Evolutionary conservation across 2,797 vertebrate species (phyloP), one percentile per base, ranked within the genome.

Genomic region (Cossypha heuglini): DNA sequence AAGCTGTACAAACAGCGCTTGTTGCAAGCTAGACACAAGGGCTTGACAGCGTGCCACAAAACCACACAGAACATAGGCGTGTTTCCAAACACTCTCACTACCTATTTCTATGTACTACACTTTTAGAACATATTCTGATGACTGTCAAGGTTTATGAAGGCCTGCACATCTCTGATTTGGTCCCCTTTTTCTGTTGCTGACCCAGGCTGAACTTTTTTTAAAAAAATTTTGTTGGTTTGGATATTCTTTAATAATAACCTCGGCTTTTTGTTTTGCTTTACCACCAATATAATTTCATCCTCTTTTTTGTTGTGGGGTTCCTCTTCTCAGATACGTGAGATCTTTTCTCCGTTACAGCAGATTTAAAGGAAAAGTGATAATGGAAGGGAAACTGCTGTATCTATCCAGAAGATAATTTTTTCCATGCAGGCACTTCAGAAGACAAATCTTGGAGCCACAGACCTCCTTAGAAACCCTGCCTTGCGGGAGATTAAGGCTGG

Each of bases 51-150:
- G 1, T 54, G 19, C 15, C 49, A 52, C 68, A 71, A 87, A 62
- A 28, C 13, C 1, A 4, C n/a, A 46, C 2, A 52, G n/a, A 42
- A 82, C 14, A 3, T 15, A 29, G 6, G 16, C 45, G 1, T 38
- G 42, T 87, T 92, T 92, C 74, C 75, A 83, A 85, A 69, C 13
- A 45, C 14, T 38, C n/a, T 51, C 63, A 49, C 20, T 35, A 38
- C 7, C 2, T 52, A 3, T 59, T 85, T 85, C 76, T 72, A 54
- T 77, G 49, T 83, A 26, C 2, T 3, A 42, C 5, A 19, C 57
- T 76, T 37, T 95, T 77, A 46, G n/a, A 75, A 54, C 3, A 24
- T 29, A 21, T 59, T 80, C 26, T 61, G 26, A 19, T 67, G 26
- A 64, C 16, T 80, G 24, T 76, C 22, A 77, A 49, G 7, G 20